These are phyloP conservation scores for Zygaena filipendulae DNA, from an alignment of 2,888 invertebrate genomes.

Conservation along the genomic window DNA sequence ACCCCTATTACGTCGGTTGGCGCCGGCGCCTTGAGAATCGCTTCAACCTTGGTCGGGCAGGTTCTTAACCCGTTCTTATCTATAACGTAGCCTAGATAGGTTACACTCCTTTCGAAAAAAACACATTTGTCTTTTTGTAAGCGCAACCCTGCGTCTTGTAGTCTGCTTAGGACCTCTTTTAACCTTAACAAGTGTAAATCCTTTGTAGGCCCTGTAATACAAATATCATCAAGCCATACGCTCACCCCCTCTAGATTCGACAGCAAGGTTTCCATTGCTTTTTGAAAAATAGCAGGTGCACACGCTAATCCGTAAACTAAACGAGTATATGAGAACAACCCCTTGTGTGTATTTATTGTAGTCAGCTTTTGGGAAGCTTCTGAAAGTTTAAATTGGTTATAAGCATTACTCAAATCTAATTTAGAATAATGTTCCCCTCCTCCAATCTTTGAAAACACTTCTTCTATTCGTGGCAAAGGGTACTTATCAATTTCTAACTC, in stretches of 20 bases:
- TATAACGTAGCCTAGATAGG: constrained; percentile 11
- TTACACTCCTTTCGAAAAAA: constrained; percentile 10
- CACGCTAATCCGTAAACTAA: constrained; percentile 14
- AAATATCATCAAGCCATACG: constrained; percentile 12
- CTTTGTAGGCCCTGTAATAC: constrained; percentile 9
- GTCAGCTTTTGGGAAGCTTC: constrained; percentile 14
- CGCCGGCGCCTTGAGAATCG: constrained; percentile 6
- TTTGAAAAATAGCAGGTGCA: constrained; percentile 16
- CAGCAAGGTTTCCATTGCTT: constrained; percentile 12
- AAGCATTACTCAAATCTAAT: constrained; percentile 13
- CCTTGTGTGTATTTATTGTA: constrained; percentile 15
- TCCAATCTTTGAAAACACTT: constrained; percentile 3
- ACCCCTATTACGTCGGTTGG: constrained; percentile 10
- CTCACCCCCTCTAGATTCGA: constrained; percentile 13
- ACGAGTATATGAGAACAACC: constrained; percentile 14
- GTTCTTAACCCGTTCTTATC: constrained; percentile 8
- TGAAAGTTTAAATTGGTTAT: constrained; percentile 13
- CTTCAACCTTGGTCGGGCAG: constrained; percentile 11
- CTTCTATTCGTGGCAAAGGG: constrained; percentile 3
- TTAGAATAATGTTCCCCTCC: constrained; percentile 12
- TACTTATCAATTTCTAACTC: constrained; percentile 3
- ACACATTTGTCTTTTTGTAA: constrained; percentile 13
- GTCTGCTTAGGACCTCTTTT: constrained; percentile 5
- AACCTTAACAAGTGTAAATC: constrained; percentile 9
- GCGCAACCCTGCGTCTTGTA: constrained; percentile 11